Conservation (phyloP, 2,797 vertebrate species). For the Cirrhinus mrigala region DNA sequence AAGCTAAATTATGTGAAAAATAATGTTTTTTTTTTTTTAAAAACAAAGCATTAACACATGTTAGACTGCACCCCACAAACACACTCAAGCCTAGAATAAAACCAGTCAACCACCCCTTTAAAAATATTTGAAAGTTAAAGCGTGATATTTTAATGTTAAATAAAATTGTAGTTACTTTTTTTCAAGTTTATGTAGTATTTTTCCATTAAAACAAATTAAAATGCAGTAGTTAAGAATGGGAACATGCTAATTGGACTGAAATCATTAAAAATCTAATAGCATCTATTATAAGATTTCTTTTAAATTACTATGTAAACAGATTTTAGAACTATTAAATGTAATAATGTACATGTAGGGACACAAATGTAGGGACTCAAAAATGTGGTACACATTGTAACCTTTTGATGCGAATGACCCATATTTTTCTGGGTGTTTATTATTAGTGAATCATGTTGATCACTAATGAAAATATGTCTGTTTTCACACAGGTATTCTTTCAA, state of each 20-base stretch:
- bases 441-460: conserved; percentile 43
- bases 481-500: conserved; percentile 73
- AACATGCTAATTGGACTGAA: neutral
- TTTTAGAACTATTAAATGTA: neutral
- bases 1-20: too few species aligned
- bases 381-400: neutral
- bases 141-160: neutral
- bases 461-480: conserved; percentile 58
- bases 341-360: neutral
- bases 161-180: neutral
- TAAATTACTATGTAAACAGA: neutral
- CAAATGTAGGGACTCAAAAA: neutral
- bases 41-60: too few species aligned
- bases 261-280: neutral
- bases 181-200: neutral
- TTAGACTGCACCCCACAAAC: too few species aligned
- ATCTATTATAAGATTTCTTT: neutral
- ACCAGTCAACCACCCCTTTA: too few species aligned
- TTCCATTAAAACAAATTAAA: neutral
- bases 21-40: too few species aligned
- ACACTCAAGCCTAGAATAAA: too few species aligned
- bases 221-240: neutral
- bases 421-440: neutral
- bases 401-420: neutral
- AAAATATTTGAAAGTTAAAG: neutral